Base-by-base conservation (phyloP, 2,113 vertebrate species). In the Calonectris borealis region DNA sequence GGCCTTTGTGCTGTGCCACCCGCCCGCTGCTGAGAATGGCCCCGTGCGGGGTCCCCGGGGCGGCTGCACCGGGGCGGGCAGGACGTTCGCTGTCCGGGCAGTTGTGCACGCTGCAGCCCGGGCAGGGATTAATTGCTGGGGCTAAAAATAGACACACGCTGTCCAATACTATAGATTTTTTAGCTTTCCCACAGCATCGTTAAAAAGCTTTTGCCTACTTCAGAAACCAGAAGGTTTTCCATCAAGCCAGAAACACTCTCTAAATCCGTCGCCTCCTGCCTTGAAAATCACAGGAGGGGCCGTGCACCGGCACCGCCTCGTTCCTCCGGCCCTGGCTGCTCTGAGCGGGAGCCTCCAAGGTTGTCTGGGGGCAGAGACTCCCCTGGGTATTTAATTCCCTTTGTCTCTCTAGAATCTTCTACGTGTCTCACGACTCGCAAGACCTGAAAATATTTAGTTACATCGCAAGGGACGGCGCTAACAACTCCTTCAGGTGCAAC, bases 391-490 rank as follows among this genome's bases (percentile, higher is more conserved):
- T 83, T 42, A 24, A 49, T n/a, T 85, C 64, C 36, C 40, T 29
- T 68, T 88, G 77, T 83, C 51, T 91, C 91, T 97, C 93, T 91
- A 99, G 98, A 97, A 99, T 99, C 93, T 99, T 99, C 97, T 99
- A 98, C 1, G 98, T 99, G 27, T 99, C 98, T 17, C 99, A 99
- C 0, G 98, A 99, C 96, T 99, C 98, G 0, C 98, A 98, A 95
- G 98, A 99, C 97, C 96, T 99, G 79, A 99, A 99, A 97, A 99
- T 98, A 70, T 99, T 99, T 90, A 99, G 98, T 94, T 99, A 98
- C 95, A 99, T 99, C 2, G 98, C 98, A 7, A 98, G 99, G 93
- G 99, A 99, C 0, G 98, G 98, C 3, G 83, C 98, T 46, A 99
- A 94, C 97, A 99, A 99, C 73, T 98, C 98, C 58, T 99, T 99